Base-by-base conservation (phyloP, 2,113 vertebrate genomes). In the Aix galericulata region DNA sequence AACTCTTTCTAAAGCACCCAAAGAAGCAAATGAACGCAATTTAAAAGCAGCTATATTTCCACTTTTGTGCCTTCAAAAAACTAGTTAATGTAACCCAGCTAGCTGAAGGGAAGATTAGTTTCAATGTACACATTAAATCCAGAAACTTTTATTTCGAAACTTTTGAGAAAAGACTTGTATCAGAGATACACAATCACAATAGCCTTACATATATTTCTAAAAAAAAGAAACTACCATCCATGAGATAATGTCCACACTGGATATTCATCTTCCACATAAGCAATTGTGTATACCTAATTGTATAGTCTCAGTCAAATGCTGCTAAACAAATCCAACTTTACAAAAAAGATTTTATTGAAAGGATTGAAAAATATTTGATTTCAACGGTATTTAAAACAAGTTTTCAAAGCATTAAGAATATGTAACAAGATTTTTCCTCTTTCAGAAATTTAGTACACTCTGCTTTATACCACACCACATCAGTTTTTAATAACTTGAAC, bases 271-370 rank as follows among this genome's bases (percentile, higher is more conserved):
- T 56, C 76, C 56, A 32, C 64, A 17, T 10, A 67, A 15, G 17
- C 14, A 6, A 11, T 2, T 15, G 34, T 5, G 34, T 6, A 20
- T 5, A 62, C 52, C 6, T 10, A 0, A 5, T 26, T 80, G 56
- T 15, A 48, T 12, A 3, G 22, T n/a, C 82, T 32, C 36, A 85
- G 18, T 58, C 82, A 89, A 96, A 93, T 50, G 55, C 34, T 44
- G n/a, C 34, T 29, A 4, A 5, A 72, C 27, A 64, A 94, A 78
- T 85, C 42, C 89, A 94, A 53, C 73, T 78, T 95, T 95, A 92
- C 89, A 95, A 96, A 98, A 98, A 98, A 96, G 72, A 69, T 85
- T 99, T 99, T 98, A 99, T 98, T 98, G 98, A 98, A 98, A 98
- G 96, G 83, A 97, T 98, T 97, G 97, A 97, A 98, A 98, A 98